Percentiles rank a stretch among this genome's conserved stretches.
phyloP scores from a whole-genome alignment of 2,797 vertebrate genomes.

The Melanotaenia parkinsoni region DNA sequence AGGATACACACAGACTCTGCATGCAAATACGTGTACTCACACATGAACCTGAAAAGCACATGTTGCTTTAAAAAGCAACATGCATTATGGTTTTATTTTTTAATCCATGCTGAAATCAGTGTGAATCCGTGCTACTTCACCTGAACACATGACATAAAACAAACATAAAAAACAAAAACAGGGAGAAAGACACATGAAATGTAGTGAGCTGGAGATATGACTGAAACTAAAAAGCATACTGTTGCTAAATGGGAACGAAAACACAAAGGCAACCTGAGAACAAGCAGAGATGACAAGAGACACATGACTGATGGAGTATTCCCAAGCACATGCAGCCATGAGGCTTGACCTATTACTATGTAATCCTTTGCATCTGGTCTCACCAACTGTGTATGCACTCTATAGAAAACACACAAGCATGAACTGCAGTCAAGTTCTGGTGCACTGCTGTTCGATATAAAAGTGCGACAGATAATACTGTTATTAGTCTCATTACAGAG shows the following conservation, averaged over 20 bases:
- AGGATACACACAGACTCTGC: constrained; percentile 30
- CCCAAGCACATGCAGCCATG: constrained; percentile 32
- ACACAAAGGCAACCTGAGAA: constrained; percentile 39
- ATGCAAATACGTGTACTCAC: constrained; percentile 23
- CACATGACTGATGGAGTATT: constrained; percentile 48
- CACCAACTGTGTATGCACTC: constrained; percentile 18
- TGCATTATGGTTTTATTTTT: constrained; percentile 33
- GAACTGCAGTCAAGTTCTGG: background rate
- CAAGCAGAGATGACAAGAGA: constrained; percentile 32
- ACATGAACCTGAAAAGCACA: constrained; percentile 61
- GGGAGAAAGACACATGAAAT: constrained; percentile 6
- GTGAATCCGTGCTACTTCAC: constrained; percentile 44
- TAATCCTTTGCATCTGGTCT: constrained; percentile 62
- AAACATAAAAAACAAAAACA: constrained; percentile 40
- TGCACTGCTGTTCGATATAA: background rate
- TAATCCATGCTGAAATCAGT: constrained; percentile 40
- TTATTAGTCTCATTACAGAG: constrained; percentile 36
- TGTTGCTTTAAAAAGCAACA: constrained; percentile 22
- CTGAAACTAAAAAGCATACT: constrained; percentile 5
- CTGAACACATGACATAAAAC: constrained; percentile 36
- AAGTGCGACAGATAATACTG: constrained; percentile 40
- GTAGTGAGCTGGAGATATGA: background rate
- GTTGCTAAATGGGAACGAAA: constrained; percentile 21
- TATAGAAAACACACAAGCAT: background rate
- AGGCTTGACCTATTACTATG: constrained; percentile 38